phyloP scores from a whole-genome alignment of 2,888 invertebrate species.

The Halictus quadricinctus region DNA sequence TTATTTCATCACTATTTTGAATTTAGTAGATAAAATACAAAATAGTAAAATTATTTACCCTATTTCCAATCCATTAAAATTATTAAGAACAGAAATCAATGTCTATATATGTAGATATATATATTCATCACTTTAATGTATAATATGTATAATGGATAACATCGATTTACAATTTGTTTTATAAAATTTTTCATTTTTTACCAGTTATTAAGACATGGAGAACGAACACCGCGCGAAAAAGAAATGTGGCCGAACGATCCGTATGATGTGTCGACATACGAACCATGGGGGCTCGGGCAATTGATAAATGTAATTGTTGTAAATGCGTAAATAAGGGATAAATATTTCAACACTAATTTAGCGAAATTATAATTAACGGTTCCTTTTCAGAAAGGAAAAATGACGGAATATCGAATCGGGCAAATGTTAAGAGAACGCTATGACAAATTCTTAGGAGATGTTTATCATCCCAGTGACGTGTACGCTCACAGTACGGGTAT shows the following conservation, averaged over 20 bases:
- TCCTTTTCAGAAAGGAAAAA: constrained; percentile 68
- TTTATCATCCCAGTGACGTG: constrained; percentile 61
- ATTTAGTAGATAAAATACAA: no score
- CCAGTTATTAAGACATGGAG: constrained; percentile 83
- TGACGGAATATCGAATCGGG: constrained; percentile 68
- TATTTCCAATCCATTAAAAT: no score
- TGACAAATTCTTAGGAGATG: constrained; percentile 61
- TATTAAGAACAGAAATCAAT: no score
- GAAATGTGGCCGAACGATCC: constrained; percentile 83
- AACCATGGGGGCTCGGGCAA: constrained; percentile 84
- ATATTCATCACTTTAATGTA: not conserved
- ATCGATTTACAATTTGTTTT: not conserved
- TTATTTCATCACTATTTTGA: not conserved
- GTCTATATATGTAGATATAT: no score
- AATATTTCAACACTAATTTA: not conserved
- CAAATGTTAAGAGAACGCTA: constrained; percentile 67
- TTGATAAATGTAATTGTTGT: constrained; percentile 83
- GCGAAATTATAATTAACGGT: not conserved
- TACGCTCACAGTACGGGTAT: constrained; percentile 65
- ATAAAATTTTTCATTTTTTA: not conserved
- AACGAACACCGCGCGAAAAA: constrained; percentile 72
- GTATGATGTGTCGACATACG: constrained; percentile 80
- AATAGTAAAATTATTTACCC: no score
- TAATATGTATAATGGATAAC: no score
- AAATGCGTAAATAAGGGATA: not conserved